phyloP scores from a whole-genome alignment of 2,113 vertebrate species.

The Gallinago paraguaiae region DNA sequence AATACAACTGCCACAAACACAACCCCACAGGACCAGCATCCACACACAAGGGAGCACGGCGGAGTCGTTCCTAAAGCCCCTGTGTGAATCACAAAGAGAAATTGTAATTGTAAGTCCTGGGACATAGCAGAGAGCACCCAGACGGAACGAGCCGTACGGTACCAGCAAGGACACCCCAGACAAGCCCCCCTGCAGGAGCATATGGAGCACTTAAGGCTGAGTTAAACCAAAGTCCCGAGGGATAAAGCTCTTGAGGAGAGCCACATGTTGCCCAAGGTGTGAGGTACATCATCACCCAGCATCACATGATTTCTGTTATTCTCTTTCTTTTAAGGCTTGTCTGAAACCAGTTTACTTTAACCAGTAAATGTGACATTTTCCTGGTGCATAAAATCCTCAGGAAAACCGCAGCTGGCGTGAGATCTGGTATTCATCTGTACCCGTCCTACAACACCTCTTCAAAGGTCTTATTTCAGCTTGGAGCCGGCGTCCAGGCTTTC shows the following conservation, averaged over 20 bases:
- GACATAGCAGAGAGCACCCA: neutral
- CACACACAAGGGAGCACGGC: accelerated
- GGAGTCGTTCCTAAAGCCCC: accelerated
- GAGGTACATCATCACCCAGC: accelerated
- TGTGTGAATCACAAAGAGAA: accelerated
- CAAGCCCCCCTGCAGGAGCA: neutral
- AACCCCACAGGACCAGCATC: neutral
- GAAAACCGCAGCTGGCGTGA: neutral
- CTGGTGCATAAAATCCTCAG: neutral
- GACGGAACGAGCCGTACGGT: neutral
- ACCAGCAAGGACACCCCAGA: neutral
- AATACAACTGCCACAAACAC: neutral
- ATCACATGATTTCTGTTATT: neutral
- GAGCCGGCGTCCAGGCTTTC: neutral
- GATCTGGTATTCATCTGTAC: neutral
- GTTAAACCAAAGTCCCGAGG: neutral
- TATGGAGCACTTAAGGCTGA: neutral
- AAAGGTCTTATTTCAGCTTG: neutral
- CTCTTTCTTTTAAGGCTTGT: neutral
- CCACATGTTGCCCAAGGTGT: neutral
- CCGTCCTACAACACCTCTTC: neutral
- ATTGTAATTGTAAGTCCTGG: accelerated
- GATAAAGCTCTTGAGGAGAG: neutral
- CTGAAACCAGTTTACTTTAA: neutral
- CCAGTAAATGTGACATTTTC: neutral